Evolutionary conservation across 2,113 vertebrate genomes (phyloP).

Genomic region (Xenopus borealis): DNA sequence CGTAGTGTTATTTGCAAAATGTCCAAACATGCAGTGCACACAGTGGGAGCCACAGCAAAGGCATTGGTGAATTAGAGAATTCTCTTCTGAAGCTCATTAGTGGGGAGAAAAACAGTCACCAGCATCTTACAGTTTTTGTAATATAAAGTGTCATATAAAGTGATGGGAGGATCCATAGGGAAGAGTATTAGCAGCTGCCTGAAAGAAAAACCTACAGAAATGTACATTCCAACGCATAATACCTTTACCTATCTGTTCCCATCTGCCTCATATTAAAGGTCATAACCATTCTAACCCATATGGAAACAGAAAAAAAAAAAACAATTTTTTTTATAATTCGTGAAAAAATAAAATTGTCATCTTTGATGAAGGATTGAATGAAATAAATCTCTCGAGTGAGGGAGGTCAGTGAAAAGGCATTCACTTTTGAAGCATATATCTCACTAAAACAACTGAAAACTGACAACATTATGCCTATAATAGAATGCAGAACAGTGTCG

Average conservation of each 20-base stretch:
- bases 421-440: constrained; percentile 24
- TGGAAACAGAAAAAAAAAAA: no score
- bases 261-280: no score
- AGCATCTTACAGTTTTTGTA: neutral
- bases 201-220: no score
- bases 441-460: constrained; percentile 63
- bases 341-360: neutral
- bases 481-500: no score
- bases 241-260: no score
- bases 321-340: no score
- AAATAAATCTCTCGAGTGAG: neutral
- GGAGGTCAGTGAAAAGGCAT: neutral
- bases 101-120: accelerated
- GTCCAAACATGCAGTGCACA: constrained; percentile 10
- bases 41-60: neutral
- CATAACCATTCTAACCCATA: no score
- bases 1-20: constrained; percentile 4
- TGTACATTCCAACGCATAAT: no score
- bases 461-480: constrained; percentile 45
- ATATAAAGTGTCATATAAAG: constrained; percentile 4
- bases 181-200: constrained; percentile 10
- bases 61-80: neutral
- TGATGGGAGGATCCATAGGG: constrained; percentile 48
- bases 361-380: neutral
- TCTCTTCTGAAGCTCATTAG: constrained; percentile 7